A percentile compares a stretch with the other conserved stretches of the same genome.
Conservation (phyloP, 2,888 invertebrate species). For the Nebria brevicollis region DNA sequence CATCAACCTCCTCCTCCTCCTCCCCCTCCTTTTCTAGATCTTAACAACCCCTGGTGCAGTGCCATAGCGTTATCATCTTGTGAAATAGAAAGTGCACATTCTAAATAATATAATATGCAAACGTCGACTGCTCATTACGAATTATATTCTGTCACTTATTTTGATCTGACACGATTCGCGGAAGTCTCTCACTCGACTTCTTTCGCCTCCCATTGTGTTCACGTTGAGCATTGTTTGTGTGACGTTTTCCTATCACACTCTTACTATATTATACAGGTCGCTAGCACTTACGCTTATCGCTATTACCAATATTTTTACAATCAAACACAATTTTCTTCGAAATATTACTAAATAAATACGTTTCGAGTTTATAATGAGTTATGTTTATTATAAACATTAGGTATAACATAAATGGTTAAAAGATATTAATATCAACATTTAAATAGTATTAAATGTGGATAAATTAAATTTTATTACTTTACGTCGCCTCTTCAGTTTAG, state of each 20-base stretch:
- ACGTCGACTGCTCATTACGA: constrained; percentile 23
- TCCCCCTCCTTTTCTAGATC: background rate
- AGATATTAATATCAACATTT: background rate
- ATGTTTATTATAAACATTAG: background rate
- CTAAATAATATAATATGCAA: background rate
- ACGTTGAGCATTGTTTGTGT: background rate
- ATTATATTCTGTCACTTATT: constrained; percentile 34
- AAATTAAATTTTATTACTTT: background rate
- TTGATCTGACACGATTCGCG: constrained; percentile 29
- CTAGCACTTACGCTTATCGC: too few relatives aligned
- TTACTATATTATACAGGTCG: too few relatives aligned
- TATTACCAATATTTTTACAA: too few relatives aligned
- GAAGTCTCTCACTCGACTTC: constrained; percentile 20
- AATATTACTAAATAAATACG: too few relatives aligned
- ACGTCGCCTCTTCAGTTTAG: background rate
- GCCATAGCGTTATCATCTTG: background rate
- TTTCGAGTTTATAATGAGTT: background rate
- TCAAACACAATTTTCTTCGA: too few relatives aligned
- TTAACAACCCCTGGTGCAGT: background rate
- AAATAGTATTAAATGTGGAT: background rate
- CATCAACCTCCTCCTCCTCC: background rate
- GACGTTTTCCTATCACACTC: background rate
- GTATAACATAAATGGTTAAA: background rate
- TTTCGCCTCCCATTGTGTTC: background rate
- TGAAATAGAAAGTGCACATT: background rate